phyloP scores from a whole-genome alignment of 2,797 vertebrate genomes.

The Hydrolagus colliei region DNA sequence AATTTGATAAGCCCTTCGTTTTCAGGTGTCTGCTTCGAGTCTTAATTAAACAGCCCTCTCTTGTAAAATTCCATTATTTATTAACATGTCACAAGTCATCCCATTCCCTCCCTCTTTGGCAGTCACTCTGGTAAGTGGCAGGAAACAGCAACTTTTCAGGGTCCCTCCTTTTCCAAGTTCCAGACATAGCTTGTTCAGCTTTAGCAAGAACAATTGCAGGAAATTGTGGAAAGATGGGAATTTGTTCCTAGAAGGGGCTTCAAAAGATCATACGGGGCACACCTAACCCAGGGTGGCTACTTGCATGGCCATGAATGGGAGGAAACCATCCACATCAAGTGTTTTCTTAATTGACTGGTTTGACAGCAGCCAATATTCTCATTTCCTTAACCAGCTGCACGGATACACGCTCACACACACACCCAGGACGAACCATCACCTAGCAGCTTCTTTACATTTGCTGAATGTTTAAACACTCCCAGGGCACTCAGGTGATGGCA shows the following conservation, averaged over 20 bases:
- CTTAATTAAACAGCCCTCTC: constrained; percentile 3
- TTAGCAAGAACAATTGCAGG: constrained; percentile 64
- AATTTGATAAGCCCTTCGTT: not conserved
- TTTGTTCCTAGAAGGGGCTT: constrained; percentile 54
- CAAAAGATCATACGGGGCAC: constrained; percentile 49
- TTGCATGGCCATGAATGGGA: constrained; percentile 55
- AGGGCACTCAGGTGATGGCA: not conserved
- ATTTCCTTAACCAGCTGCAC: constrained; percentile 53
- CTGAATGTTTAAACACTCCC: constrained; percentile 41
- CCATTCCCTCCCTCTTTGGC: constrained; percentile 42
- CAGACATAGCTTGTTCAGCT: constrained; percentile 53
- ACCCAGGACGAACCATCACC: constrained; percentile 57
- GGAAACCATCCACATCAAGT: constrained; percentile 51
- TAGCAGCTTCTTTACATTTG: constrained; percentile 49
- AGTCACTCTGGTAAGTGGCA: constrained; percentile 50
- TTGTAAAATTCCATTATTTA: constrained; percentile 54
- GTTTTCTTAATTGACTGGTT: constrained; percentile 48
- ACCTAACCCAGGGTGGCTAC: constrained; percentile 47
- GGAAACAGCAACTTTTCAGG: constrained; percentile 52
- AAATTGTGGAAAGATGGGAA: constrained; percentile 57
- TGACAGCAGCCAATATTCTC: constrained; percentile 50
- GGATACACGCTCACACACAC: constrained; percentile 48
- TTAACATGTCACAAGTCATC: constrained; percentile 38
- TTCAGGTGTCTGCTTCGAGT: not conserved
- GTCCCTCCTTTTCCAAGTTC: constrained; percentile 53